Percentiles rank a stretch among this genome's conserved stretches.
These are phyloP conservation scores for Recurvirostra avosetta DNA, from an alignment of 2,113 vertebrate genomes.

Conservation along the genomic window DNA sequence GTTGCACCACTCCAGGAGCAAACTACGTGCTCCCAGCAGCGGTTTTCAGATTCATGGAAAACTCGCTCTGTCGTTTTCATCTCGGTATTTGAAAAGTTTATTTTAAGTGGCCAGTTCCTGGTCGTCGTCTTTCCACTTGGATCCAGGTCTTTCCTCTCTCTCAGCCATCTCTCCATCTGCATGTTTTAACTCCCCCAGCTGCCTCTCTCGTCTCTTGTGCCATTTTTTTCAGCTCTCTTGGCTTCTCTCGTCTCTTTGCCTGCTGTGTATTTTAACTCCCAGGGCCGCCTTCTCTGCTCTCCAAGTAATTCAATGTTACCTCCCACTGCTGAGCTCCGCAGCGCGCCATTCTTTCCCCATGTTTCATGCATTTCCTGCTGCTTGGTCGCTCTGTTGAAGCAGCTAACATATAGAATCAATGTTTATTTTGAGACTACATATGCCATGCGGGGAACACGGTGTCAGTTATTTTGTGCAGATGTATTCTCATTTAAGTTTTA, in stretches of 20 bases:
- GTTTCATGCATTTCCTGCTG: constrained; percentile 62
- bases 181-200: constrained; percentile 74
- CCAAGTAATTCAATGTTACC: constrained; percentile 36
- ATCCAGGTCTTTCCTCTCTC: constrained; percentile 74
- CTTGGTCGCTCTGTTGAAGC: constrained; percentile 32
- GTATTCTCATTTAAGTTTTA: constrained; percentile 39
- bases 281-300: constrained; percentile 46
- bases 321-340: constrained; percentile 39
- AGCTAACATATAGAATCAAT: constrained; percentile 5
- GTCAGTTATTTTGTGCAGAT: constrained; percentile 52
- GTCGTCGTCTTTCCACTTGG: constrained; percentile 23
- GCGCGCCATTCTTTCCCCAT: constrained; percentile 25
- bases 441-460: constrained; percentile 43
- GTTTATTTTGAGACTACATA: constrained; percentile 61
- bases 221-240: constrained; percentile 69
- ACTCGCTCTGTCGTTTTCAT: rapidly evolving
- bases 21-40: not conserved
- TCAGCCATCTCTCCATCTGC: constrained; percentile 76
- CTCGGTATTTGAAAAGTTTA: not conserved
- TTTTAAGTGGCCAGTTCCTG: constrained; percentile 49
- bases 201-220: constrained; percentile 69
- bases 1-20: not conserved
- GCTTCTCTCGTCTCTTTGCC: constrained; percentile 56
- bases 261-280: constrained; percentile 66
- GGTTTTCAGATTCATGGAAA: not conserved